phyloP scores from a whole-genome alignment of 2,888 invertebrate genomes.

The Dicranocentrus wangi region DNA sequence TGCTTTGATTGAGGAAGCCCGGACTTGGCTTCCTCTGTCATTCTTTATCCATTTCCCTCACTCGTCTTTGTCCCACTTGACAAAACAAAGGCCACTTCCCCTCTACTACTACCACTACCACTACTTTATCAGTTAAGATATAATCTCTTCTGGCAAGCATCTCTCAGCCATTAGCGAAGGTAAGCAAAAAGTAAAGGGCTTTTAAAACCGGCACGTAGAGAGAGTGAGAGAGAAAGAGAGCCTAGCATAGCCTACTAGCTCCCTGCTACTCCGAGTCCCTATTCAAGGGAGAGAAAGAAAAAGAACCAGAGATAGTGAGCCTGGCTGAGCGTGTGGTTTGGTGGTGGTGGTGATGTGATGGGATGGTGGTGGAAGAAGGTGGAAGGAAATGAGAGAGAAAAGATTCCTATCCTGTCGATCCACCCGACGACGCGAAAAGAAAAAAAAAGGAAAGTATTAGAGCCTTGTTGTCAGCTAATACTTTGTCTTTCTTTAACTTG shows the following conservation, averaged over 20 bases:
- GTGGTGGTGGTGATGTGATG: no score
- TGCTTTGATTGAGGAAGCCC: conserved; percentile 59
- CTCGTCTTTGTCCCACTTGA: conserved; percentile 62
- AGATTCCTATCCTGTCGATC: conserved; percentile 15
- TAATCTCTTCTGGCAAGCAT: conserved; percentile 60
- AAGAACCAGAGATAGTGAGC: no score
- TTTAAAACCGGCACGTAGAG: conserved; percentile 2
- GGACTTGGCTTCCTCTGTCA: conserved; percentile 41
- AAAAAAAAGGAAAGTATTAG: no score
- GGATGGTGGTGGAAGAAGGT: no score
- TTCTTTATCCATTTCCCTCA: conserved; percentile 50
- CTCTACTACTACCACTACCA: conserved; percentile 30
- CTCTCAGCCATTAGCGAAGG: conserved; percentile 58
- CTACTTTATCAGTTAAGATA: conserved; percentile 59
- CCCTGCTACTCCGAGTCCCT: not conserved
- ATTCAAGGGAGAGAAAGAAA: not conserved
- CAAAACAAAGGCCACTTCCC: conserved; percentile 61
- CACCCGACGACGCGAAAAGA: not conserved
- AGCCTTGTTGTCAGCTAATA: no score
- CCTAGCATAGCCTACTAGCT: no score
- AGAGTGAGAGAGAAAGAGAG: not conserved
- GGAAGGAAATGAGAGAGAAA: no score
- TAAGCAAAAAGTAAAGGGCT: conserved; percentile 53
- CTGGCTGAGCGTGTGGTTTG: no score
- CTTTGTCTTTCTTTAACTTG: no score